These are phyloP conservation scores for Dromaius novaehollandiae DNA, from an alignment of 2,113 vertebrate species.

Conservation along the genomic window DNA sequence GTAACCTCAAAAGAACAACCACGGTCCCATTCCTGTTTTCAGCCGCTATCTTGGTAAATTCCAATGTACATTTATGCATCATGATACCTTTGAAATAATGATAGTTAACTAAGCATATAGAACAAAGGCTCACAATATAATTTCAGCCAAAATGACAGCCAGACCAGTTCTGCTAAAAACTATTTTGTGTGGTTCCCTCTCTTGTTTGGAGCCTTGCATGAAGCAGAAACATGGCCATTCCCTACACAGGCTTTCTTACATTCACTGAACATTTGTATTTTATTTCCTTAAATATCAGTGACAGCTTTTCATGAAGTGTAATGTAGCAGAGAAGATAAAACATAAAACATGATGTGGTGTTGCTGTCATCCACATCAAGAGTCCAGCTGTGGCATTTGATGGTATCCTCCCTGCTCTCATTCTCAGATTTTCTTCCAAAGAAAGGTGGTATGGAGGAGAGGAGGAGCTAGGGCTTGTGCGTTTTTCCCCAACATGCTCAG, in stretches of 20 bases:
- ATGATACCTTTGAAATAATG: not conserved
- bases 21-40: not conserved
- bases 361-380: too few species aligned
- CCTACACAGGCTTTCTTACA: not conserved
- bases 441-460: accelerated
- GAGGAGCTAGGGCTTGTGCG: accelerated
- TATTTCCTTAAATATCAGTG: not conserved
- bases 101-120: not conserved
- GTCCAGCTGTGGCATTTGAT: not conserved
- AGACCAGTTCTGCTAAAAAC: not conserved
- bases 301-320: not conserved
- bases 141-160: not conserved
- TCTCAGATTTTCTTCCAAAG: not conserved
- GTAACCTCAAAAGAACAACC: not conserved
- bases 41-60: not conserved
- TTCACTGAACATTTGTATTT: not conserved
- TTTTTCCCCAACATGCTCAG: not conserved
- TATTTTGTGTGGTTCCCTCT: not conserved
- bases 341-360: not conserved
- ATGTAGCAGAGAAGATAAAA: not conserved
- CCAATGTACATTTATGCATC: not conserved
- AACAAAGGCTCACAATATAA: not conserved
- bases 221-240: not conserved
- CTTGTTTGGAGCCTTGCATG: not conserved
- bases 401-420: not conserved